Percentiles rank a stretch among this genome's conserved stretches.
Conservation (phyloP, 2,888 invertebrate genomes). For the Creontiades dilutus region DNA sequence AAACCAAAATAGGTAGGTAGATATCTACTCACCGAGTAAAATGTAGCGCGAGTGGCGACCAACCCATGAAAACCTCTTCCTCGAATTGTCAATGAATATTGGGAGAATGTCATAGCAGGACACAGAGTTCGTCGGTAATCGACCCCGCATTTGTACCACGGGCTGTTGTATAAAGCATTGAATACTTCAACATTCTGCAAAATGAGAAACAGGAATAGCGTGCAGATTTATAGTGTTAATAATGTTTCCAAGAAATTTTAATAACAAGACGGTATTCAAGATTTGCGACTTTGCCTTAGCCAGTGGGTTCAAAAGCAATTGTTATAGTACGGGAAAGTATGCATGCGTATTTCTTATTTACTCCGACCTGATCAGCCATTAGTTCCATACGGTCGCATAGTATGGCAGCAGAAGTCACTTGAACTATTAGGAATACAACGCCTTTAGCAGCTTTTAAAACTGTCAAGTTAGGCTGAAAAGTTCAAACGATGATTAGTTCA, state of each 20-base stretch:
- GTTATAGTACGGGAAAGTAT: too few relatives aligned
- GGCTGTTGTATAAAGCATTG: conserved; percentile 38
- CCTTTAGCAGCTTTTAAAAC: conserved; percentile 38
- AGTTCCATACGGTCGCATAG: conserved; percentile 29
- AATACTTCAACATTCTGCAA: conserved; percentile 47
- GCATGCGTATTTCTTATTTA: neutral
- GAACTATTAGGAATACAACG: conserved; percentile 34
- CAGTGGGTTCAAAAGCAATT: too few relatives aligned
- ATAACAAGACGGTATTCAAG: too few relatives aligned
- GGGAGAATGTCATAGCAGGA: conserved; percentile 5
- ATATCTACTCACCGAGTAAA: conserved; percentile 58
- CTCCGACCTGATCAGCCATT: conserved; percentile 52
- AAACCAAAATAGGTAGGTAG: too few relatives aligned
- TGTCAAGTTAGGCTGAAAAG: conserved; percentile 23
- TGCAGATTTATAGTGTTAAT: too few relatives aligned
- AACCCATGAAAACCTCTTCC: conserved; percentile 24
- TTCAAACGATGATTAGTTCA: neutral
- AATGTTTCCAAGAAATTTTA: too few relatives aligned
- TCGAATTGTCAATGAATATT: conserved; percentile 15
- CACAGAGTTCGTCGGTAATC: neutral
- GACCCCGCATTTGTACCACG: conserved; percentile 42
- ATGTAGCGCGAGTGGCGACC: conserved; percentile 53
- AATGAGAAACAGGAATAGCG: neutral
- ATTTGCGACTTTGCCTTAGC: too few relatives aligned
- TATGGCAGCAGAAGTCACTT: conserved; percentile 25